These are phyloP conservation scores for Globia sparganii DNA, from an alignment of 2,888 invertebrate genomes.

Conservation along the genomic window DNA sequence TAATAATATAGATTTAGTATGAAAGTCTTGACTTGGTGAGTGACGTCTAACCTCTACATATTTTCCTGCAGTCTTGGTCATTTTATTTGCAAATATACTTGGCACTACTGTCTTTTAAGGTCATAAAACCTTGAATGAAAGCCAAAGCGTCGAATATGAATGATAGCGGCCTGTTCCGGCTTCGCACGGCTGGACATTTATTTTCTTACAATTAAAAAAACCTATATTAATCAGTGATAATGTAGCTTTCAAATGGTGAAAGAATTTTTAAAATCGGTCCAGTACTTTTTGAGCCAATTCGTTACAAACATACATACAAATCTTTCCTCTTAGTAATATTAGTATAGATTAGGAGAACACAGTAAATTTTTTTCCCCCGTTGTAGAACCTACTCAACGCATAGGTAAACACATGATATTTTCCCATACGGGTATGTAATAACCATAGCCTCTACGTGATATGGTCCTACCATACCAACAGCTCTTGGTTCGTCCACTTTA, in stretches of 20 bases:
- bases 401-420: not conserved
- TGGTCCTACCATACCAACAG: not conserved
- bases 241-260: too few relatives aligned
- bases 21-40: conserved; percentile 8
- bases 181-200: too few relatives aligned
- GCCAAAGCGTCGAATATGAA: not conserved
- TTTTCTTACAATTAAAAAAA: too few relatives aligned
- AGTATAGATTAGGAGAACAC: too few relatives aligned
- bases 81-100: conserved; percentile 30
- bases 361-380: too few relatives aligned
- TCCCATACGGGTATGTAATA: not conserved
- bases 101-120: conserved; percentile 9
- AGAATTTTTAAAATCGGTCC: too few relatives aligned
- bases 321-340: too few relatives aligned
- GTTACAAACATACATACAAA: too few relatives aligned
- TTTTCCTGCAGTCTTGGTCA: conserved; percentile 38
- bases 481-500: not conserved
- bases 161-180: too few relatives aligned
- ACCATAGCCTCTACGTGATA: not conserved
- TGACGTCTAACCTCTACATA: conserved; percentile 16
- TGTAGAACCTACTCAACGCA: not conserved
- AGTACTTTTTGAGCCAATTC: too few relatives aligned
- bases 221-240: too few relatives aligned
- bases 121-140: conserved; percentile 5
- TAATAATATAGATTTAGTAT: too few relatives aligned